A percentile compares a stretch with the other conserved stretches of the same genome.
Conservation (phyloP, 2,888 invertebrate genomes). For the Pandemis heparana region DNA sequence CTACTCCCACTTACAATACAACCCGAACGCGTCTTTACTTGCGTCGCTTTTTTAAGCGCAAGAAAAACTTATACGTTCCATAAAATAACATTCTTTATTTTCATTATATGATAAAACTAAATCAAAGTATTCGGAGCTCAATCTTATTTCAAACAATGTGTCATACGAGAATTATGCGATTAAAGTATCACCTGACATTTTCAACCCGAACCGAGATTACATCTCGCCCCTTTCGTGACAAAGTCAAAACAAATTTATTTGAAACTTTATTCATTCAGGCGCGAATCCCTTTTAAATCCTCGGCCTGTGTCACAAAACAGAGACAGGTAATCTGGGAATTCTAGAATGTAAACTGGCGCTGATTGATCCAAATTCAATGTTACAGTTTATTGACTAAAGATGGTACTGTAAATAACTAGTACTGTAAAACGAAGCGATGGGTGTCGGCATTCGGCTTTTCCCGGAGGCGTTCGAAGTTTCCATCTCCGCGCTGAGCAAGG, state of each 20-base stretch:
- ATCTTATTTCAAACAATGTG: conserved; percentile 5
- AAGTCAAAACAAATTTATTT: conserved; percentile 3
- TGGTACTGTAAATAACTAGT: not conserved
- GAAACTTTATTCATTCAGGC: conserved; percentile 22
- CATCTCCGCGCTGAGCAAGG: not conserved
- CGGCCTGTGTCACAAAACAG: not conserved
- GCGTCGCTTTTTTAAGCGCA: no score
- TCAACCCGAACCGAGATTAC: conserved; percentile 9
- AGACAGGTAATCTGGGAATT: conserved; percentile 18
- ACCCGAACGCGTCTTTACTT: not conserved
- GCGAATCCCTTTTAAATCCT: conserved; percentile 15
- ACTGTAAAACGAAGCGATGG: not conserved
- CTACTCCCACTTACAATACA: not conserved
- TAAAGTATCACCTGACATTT: conserved; percentile 16
- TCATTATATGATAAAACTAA: not conserved
- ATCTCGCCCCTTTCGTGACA: conserved; percentile 1
- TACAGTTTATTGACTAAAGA: conserved; percentile 1
- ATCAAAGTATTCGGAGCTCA: not conserved
- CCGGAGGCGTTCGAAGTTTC: not conserved
- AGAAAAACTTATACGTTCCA: not conserved
- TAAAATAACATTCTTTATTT: not conserved
- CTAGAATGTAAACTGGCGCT: not conserved
- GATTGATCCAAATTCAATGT: not conserved
- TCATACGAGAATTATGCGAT: not conserved
- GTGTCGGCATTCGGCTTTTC: not conserved